Conservation (phyloP, 2,113 vertebrate species). For the Chamaetylas fuelleborni region DNA sequence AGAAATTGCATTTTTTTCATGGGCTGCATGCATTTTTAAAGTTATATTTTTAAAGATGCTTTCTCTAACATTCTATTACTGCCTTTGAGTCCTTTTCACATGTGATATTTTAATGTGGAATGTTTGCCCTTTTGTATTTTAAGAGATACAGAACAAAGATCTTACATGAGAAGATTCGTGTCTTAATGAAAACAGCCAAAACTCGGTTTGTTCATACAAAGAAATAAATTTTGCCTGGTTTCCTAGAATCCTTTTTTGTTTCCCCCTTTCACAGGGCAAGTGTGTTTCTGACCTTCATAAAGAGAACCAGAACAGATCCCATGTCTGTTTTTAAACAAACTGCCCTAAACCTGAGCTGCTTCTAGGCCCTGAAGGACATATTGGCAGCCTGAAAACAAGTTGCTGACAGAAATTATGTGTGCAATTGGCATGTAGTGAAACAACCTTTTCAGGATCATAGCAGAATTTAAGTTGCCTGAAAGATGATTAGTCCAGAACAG, state of each 20-base stretch:
- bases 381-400: neutral
- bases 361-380: neutral
- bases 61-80: neutral
- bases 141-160: neutral
- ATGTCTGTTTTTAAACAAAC: neutral
- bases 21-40: neutral
- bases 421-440: neutral
- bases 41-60: neutral
- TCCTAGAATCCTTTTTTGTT: neutral
- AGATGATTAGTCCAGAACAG: neutral
- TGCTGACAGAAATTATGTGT: neutral
- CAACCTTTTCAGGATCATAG: neutral
- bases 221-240: neutral
- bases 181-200: neutral
- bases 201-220: rapidly evolving
- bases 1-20: neutral
- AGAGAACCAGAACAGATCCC: neutral
- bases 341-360: neutral
- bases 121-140: neutral
- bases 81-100: neutral
- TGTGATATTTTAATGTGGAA: neutral
- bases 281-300: neutral
- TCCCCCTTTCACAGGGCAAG: neutral
- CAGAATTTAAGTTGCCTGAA: neutral
- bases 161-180: neutral